These are phyloP conservation scores for Lathamus discolor DNA, from an alignment of 2,113 vertebrate species.

Conservation along the genomic window DNA sequence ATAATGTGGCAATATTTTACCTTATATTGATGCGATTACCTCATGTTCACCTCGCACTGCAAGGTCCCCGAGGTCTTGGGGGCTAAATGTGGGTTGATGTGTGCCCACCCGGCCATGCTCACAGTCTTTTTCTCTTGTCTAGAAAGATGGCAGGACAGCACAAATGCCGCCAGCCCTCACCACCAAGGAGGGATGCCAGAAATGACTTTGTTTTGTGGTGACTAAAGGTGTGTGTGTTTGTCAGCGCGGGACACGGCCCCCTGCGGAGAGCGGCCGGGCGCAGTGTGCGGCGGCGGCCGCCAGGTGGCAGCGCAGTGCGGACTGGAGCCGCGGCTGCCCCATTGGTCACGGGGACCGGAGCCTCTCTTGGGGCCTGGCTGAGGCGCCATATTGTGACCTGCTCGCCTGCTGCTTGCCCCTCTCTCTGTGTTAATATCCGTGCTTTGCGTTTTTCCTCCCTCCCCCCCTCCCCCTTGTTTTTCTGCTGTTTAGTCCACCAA, in stretches of 20 bases:
- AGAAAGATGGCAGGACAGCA: background rate
- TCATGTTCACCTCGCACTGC: rapidly evolving
- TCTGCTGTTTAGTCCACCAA: background rate
- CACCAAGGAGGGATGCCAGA: background rate
- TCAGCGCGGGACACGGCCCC: background rate
- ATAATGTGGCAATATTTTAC: background rate
- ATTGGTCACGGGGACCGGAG: background rate
- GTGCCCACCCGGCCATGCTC: rapidly evolving
- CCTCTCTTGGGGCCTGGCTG: background rate
- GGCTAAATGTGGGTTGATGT: rapidly evolving
- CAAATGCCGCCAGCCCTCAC: background rate
- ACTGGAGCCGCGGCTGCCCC: background rate
- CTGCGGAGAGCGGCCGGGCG: background rate
- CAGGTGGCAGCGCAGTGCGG: conserved; percentile 42
- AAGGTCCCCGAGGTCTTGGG: background rate
- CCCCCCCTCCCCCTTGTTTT: rapidly evolving
- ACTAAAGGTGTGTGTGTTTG: background rate
- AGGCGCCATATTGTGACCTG: conserved; percentile 12
- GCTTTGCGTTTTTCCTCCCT: background rate
- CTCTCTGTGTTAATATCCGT: rapidly evolving
- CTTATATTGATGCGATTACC: background rate
- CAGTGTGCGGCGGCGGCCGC: background rate
- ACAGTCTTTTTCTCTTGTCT: background rate
- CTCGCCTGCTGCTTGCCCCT: rapidly evolving
- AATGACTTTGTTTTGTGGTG: background rate